Evolutionary conservation across 2,888 invertebrate genomes (phyloP).

Genomic region (Hemithea aestivaria): DNA sequence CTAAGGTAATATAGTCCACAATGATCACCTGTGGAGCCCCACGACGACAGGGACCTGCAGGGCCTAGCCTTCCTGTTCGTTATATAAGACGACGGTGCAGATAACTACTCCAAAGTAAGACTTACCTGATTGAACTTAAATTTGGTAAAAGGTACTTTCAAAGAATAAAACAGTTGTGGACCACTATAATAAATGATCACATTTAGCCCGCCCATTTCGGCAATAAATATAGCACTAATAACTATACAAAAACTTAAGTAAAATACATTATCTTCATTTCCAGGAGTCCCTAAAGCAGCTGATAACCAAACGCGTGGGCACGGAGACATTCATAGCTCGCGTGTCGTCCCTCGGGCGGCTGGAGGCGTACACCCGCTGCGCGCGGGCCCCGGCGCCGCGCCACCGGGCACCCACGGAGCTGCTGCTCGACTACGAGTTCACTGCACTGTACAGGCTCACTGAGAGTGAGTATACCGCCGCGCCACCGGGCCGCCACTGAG

Average conservation of each 20-base stretch:
- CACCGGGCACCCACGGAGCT: constrained; percentile 88
- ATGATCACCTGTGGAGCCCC: not conserved
- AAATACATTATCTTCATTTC: no score
- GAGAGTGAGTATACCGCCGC: constrained; percentile 87
- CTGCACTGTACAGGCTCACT: constrained; percentile 90
- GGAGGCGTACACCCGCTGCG: constrained; percentile 94
- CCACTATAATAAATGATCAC: no score
- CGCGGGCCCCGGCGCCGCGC: constrained; percentile 94
- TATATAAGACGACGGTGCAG: constrained; percentile 90
- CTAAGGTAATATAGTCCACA: constrained; percentile 73
- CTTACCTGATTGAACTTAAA: no score
- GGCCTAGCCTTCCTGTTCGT: constrained; percentile 96
- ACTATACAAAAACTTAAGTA: no score
- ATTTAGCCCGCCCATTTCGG: no score
- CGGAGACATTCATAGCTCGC: constrained; percentile 92
- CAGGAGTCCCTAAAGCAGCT: constrained; percentile 83
- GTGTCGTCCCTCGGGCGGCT: constrained; percentile 91
- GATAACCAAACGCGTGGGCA: constrained; percentile 89
- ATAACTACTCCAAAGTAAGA: no score
- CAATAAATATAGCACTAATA: no score
- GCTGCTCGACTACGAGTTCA: constrained; percentile 96
- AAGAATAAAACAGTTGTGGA: no score
- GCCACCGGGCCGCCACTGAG: constrained; percentile 81
- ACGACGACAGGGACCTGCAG: constrained; percentile 73
- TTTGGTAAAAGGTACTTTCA: no score